Conservation (phyloP, 2,797 vertebrate species). For the Gorsachius magnificus region DNA sequence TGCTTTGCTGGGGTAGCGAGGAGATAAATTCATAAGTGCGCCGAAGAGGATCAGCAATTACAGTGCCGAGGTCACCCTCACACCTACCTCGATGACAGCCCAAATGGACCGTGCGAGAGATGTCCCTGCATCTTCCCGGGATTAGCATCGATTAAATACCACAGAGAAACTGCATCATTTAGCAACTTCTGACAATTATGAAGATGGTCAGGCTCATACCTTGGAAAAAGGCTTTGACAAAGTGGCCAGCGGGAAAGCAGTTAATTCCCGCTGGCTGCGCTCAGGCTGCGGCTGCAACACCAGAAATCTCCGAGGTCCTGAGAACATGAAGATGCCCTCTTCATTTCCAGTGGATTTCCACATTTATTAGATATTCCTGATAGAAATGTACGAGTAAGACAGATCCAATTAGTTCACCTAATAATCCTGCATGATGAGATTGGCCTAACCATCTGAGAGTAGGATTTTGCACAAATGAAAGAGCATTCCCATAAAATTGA, state of each 20-base stretch:
- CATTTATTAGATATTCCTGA: slow-evolving; percentile 41
- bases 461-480: slow-evolving; percentile 62
- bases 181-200: not conserved
- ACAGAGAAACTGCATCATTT: not conserved
- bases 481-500: slow-evolving; percentile 52
- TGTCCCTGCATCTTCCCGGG: not conserved
- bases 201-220: not conserved
- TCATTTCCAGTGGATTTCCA: slow-evolving; percentile 41
- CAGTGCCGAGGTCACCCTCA: not conserved
- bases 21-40: not conserved
- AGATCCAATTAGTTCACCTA: slow-evolving; percentile 59
- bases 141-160: not conserved
- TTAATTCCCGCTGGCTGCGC: not conserved
- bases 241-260: not conserved
- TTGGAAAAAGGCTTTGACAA: slow-evolving; percentile 11
- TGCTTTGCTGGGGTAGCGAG: not conserved
- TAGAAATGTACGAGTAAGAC: not conserved
- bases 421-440: slow-evolving; percentile 42
- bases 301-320: not conserved
- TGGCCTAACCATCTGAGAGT: not conserved
- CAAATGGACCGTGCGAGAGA: not conserved
- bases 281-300: not conserved
- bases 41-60: not conserved
- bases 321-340: not conserved
- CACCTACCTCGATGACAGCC: not conserved